Percentiles rank a stretch among this genome's conserved stretches.
These are phyloP conservation scores for Rhodophaea formosa DNA, from an alignment of 2,888 invertebrate genomes.

Conservation along the genomic window DNA sequence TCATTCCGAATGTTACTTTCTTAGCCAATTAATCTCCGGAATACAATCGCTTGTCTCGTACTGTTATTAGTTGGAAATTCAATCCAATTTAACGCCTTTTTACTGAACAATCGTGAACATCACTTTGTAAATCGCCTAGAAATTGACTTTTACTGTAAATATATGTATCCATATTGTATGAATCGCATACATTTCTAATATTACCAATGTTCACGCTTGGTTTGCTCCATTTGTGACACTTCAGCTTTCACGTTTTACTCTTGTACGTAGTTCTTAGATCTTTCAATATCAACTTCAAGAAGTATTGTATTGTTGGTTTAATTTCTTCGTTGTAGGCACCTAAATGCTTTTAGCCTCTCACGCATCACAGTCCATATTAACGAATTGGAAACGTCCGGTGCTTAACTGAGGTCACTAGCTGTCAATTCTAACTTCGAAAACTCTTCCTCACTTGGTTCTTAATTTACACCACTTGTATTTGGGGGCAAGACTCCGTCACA, in stretches of 20 bases:
- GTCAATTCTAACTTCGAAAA: slow-evolving; percentile 43
- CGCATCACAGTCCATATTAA: slow-evolving; percentile 35
- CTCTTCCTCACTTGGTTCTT: slow-evolving; percentile 36
- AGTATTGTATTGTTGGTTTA: too few species aligned
- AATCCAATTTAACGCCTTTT: slow-evolving; percentile 14
- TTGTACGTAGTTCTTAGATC: background rate
- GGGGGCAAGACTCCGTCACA: background rate
- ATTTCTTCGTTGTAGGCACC: too few species aligned
- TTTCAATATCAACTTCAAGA: background rate
- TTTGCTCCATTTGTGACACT: background rate
- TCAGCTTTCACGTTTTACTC: background rate
- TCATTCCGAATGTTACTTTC: slow-evolving; percentile 13
- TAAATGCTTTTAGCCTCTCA: background rate
- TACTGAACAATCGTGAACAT: slow-evolving; percentile 1
- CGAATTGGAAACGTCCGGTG: slow-evolving; percentile 50
- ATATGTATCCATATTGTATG: background rate
- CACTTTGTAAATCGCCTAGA: background rate
- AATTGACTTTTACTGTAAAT: background rate
- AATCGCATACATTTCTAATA: background rate
- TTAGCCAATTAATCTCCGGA: slow-evolving; percentile 12
- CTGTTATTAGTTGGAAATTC: slow-evolving; percentile 2
- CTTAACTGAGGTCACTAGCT: slow-evolving; percentile 48
- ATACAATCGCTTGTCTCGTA: slow-evolving; percentile 1
- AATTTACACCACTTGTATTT: slow-evolving; percentile 31
- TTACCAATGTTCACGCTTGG: background rate